Base-by-base conservation (phyloP, 2,113 vertebrate species). In the Chloropsis hardwickii region DNA sequence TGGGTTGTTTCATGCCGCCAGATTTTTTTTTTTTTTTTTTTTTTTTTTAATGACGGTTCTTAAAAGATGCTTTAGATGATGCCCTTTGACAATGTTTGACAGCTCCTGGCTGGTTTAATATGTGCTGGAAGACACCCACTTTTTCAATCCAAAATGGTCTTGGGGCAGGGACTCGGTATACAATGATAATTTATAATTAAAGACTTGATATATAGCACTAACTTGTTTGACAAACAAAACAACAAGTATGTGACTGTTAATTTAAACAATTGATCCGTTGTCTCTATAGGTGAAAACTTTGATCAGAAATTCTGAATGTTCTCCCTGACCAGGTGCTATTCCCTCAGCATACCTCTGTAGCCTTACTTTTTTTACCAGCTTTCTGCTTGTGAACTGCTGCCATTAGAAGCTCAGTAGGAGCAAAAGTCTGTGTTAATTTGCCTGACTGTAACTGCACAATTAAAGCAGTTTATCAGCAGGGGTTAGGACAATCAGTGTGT, bases 381-480 rank as follows among this genome's bases (percentile, higher is more conserved):
- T 97, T 92, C 67, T 91, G 60, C 72, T 11, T 89, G 48, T 92
- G 96, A 97, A 83, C 95, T 96, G 92, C 94, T 96, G 66, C 88
- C 54, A 76, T 96, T 90, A 96, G 90, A 95, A 86, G 23, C 97
- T 94, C 97, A 95, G 95, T 96, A 69, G 97, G 96, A 95, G 84
- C 79, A 94, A 80, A 96, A 96, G 88, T 86, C 88, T 97, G 15
- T 92, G 94, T 94, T 98, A 96, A 94, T 98, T 97, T 97, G 91
- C 89, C 86, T 95, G 91, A 92, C 94, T 96, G 81, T 94, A 97
- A 92, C 96, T 96, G 93, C 87, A 66, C 97, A 97, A 97, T 98
- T 97, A 96, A 97, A 95, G 90, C 84, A 83, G 91, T 95, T 96
- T 96, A 80, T 97, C 97, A 98, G 96, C 97, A 90, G 97, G 95